Conservation (phyloP, 1,140 invertebrate species). For the Gonatopus flavifemur region DNA sequence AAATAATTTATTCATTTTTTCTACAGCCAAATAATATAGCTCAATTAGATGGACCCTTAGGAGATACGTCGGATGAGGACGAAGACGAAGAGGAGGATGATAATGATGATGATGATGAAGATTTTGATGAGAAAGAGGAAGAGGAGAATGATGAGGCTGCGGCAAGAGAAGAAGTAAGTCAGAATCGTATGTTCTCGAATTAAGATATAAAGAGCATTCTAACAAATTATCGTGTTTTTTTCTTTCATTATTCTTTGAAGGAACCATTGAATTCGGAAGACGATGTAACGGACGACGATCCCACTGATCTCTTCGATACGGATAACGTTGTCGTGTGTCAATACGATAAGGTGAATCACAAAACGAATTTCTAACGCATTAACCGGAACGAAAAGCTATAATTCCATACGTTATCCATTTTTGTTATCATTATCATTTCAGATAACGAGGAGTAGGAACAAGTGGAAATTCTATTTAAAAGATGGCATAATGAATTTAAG, state of each 20-base stretch:
- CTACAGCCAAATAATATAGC: conserved; percentile 48
- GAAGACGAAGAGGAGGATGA: conserved; percentile 78
- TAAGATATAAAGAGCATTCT: background rate
- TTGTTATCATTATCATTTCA: conserved; percentile 58
- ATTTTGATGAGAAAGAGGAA: conserved; percentile 72
- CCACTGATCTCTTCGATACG: conserved; percentile 92
- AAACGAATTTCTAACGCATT: too few relatives aligned
- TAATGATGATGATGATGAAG: conserved; percentile 71
- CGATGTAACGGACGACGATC: conserved; percentile 96
- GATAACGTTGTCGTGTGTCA: conserved; percentile 99
- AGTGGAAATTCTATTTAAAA: conserved; percentile 99
- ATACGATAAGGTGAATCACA: conserved; percentile 91
- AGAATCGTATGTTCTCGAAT: background rate
- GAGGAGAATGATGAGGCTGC: conserved; percentile 67
- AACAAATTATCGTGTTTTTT: background rate
- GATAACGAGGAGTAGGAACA: conserved; percentile 95
- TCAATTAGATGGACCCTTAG: conserved; percentile 71
- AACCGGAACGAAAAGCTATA: too few relatives aligned
- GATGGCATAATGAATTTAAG: conserved; percentile 99
- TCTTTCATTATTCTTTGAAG: conserved; percentile 50
- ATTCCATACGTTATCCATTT: too few relatives aligned
- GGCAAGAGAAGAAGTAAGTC: conserved; percentile 60
- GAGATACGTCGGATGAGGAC: conserved; percentile 77
- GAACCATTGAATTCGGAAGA: conserved; percentile 95
- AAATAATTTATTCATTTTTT: conserved; percentile 14